A percentile compares a stretch with the other conserved stretches of the same genome.
These are phyloP conservation scores for Cheilosia pagana DNA, from an alignment of 2,888 invertebrate genomes.

Conservation along the genomic window DNA sequence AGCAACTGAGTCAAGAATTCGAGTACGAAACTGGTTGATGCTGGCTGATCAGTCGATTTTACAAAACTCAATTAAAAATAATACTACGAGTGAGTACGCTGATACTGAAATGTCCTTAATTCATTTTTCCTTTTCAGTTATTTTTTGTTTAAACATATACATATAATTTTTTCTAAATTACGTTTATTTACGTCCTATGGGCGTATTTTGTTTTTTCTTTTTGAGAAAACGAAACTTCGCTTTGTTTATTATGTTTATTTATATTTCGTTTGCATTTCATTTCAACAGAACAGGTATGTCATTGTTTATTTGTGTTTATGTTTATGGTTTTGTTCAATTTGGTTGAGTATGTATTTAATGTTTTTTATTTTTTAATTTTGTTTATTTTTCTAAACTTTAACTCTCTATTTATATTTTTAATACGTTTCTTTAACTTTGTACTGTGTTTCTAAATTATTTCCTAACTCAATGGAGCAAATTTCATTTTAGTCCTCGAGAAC, in stretches of 20 bases:
- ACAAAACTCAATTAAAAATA: slow-evolving; percentile 77
- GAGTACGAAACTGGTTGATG: slow-evolving; percentile 83
- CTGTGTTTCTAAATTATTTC: too few relatives aligned
- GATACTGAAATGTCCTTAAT: slow-evolving; percentile 26
- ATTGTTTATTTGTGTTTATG: slow-evolving; percentile 55
- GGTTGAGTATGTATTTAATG: slow-evolving; percentile 54
- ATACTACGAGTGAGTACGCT: slow-evolving; percentile 69
- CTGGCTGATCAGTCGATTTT: slow-evolving; percentile 82
- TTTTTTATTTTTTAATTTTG: slow-evolving; percentile 57
- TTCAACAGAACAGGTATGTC: slow-evolving; percentile 71
- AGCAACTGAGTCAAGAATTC: slow-evolving; percentile 81
- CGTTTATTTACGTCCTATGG: slow-evolving; percentile 48
- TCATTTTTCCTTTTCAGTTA: slow-evolving; percentile 63
- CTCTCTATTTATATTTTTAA: neutral
- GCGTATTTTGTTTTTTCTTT: slow-evolving; percentile 26
- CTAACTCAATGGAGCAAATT: too few relatives aligned
- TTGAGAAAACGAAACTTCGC: slow-evolving; percentile 33
- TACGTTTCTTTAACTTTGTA: too few relatives aligned
- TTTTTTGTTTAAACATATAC: slow-evolving; percentile 39
- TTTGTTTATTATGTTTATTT: slow-evolving; percentile 57
- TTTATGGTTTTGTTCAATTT: slow-evolving; percentile 48
- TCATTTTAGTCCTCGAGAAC: too few relatives aligned
- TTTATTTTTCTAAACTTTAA: neutral
- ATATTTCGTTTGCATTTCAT: slow-evolving; percentile 59
- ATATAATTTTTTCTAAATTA: slow-evolving; percentile 40